Evolutionary conservation across 2,113 vertebrate species (phyloP).

Genomic region (Porphyrio hochstetteri): DNA sequence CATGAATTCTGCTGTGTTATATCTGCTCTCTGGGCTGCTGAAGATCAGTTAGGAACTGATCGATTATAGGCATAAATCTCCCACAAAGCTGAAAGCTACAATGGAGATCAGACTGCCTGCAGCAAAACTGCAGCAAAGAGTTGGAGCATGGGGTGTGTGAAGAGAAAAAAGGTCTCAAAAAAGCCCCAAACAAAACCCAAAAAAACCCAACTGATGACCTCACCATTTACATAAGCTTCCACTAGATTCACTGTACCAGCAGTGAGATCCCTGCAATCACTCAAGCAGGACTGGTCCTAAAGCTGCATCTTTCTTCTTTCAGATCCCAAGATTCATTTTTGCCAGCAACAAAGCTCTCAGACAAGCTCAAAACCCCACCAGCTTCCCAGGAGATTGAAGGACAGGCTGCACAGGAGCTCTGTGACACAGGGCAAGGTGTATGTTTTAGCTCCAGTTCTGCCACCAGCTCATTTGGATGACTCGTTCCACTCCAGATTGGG

Average conservation of each 20-base stretch:
- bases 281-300: background rate
- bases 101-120: background rate
- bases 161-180: background rate
- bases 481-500: background rate
- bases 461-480: background rate
- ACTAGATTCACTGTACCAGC: background rate
- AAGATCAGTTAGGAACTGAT: background rate
- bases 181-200: background rate
- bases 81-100: background rate
- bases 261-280: background rate
- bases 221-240: background rate
- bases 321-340: background rate
- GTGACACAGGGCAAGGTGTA: background rate
- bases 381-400: background rate
- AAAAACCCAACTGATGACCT: background rate
- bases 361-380: background rate
- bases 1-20: background rate
- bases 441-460: background rate
- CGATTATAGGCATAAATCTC: background rate
- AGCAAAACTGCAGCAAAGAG: background rate
- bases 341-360: background rate
- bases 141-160: background rate
- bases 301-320: background rate
- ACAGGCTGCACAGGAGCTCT: background rate
- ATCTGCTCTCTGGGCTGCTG: background rate